These are phyloP conservation scores for Rhodinocichla rosea DNA, from an alignment of 2,113 vertebrate species.

Conservation along the genomic window DNA sequence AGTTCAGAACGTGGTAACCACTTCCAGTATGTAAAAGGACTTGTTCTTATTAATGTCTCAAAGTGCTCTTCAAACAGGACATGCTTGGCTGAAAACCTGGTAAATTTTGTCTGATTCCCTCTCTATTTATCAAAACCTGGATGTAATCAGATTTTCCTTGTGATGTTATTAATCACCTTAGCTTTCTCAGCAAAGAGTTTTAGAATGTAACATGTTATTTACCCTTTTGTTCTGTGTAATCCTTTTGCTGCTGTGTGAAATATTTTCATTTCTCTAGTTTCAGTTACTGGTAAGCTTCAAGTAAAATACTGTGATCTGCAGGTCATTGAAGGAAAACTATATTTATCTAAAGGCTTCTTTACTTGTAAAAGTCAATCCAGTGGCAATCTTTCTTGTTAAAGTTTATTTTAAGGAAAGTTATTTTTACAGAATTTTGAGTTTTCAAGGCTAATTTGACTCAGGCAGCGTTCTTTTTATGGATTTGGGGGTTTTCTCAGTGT, in stretches of 20 bases:
- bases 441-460: not conserved
- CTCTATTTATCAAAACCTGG: not conserved
- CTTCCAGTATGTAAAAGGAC: not conserved
- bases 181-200: not conserved
- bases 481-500: not conserved
- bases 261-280: not conserved
- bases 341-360: not conserved
- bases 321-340: not conserved
- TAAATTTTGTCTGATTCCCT: not conserved
- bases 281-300: not conserved
- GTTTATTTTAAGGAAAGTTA: not conserved
- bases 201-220: not conserved
- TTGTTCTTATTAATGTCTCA: not conserved
- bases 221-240: not conserved
- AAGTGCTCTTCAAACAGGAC: constrained; percentile 25
- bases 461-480: not conserved
- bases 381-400: not conserved
- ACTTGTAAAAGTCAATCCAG: not conserved
- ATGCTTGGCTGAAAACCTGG: not conserved
- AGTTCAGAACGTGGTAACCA: not conserved
- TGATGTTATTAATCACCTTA: not conserved
- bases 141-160: not conserved
- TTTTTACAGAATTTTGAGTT: not conserved
- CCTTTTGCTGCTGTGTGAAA: not conserved
- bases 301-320: not conserved